Evolutionary conservation across 2,888 invertebrate species (phyloP).

Genomic region (Heliconius charithonia): DNA sequence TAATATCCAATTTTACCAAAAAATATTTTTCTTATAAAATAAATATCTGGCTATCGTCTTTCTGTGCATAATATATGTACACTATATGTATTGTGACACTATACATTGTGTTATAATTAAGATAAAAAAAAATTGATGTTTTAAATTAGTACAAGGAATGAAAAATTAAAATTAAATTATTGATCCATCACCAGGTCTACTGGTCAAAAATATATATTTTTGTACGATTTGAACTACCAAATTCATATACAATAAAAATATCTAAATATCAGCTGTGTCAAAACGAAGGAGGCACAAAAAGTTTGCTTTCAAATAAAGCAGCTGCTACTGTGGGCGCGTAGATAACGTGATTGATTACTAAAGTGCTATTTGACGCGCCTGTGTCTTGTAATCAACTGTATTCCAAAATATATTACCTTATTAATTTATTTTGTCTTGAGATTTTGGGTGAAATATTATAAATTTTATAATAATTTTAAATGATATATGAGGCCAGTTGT

Average conservation of each 20-base stretch:
- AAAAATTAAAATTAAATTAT: no score
- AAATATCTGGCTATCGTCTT: neutral
- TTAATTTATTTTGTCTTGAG: neutral
- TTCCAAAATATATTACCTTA: slow-evolving; percentile 2
- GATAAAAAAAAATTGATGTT: no score
- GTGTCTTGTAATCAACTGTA: slow-evolving; percentile 10
- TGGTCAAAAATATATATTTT: no score
- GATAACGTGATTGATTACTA: slow-evolving; percentile 25
- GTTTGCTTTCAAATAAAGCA: slow-evolving; percentile 20
- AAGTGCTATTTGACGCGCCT: slow-evolving; percentile 25
- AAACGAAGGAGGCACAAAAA: neutral
- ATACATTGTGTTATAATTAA: no score
- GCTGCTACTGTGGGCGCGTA: slow-evolving; percentile 14
- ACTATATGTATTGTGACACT: no score
- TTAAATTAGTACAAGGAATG: no score
- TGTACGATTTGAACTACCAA: neutral
- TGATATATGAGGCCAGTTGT: no score
- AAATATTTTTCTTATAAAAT: neutral
- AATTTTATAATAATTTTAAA: neutral
- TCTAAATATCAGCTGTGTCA: no score
- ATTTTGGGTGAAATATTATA: neutral
- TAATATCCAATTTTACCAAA: slow-evolving; percentile 1
- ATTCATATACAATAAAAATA: neutral
- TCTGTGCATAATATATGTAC: neutral
- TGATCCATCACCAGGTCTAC: no score